Conservation (phyloP, 2,888 invertebrate species). For the Xanthorhoe spadicearia region DNA sequence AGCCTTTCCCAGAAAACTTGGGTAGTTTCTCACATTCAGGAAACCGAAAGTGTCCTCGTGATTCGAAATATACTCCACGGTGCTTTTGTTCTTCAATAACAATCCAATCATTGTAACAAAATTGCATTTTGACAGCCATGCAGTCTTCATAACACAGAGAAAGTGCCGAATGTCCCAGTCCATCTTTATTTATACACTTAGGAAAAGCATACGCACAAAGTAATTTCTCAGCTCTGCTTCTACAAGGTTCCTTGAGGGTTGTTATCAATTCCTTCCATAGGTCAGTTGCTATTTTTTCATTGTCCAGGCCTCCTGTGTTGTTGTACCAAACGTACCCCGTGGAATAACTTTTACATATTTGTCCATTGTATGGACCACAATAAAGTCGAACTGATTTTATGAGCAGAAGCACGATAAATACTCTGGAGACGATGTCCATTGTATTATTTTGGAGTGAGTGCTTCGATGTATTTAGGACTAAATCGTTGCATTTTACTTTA, state of each 20-base stretch:
- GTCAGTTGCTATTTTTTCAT: slow-evolving; percentile 92
- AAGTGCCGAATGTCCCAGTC: slow-evolving; percentile 87
- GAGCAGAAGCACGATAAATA: slow-evolving; percentile 70
- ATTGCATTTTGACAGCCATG: slow-evolving; percentile 94
- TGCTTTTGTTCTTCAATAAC: slow-evolving; percentile 94
- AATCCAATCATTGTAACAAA: slow-evolving; percentile 97
- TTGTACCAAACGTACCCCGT: slow-evolving; percentile 92
- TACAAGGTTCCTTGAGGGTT: slow-evolving; percentile 92
- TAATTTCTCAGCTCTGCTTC: slow-evolving; percentile 94
- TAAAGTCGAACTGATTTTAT: slow-evolving; percentile 86
- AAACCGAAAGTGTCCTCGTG: slow-evolving; percentile 93
- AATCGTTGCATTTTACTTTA: slow-evolving; percentile 72
- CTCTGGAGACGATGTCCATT: slow-evolving; percentile 68
- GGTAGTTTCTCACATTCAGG: slow-evolving; percentile 94
- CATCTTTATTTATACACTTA: slow-evolving; percentile 89
- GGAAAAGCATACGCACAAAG: slow-evolving; percentile 97
- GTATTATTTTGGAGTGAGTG: slow-evolving; percentile 60
- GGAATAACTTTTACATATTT: slow-evolving; percentile 89
- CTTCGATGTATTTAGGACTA: slow-evolving; percentile 62
- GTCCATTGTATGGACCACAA: slow-evolving; percentile 95
- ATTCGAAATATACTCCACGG: slow-evolving; percentile 90
- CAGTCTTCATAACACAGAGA: slow-evolving; percentile 97
- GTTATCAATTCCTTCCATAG: slow-evolving; percentile 95
- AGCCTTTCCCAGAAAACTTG: slow-evolving; percentile 86
- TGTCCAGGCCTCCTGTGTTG: slow-evolving; percentile 89